A percentile compares a stretch with the other conserved stretches of the same genome.
These are phyloP conservation scores for Bombyx huttoni DNA, from an alignment of 2,888 invertebrate species.

Conservation along the genomic window DNA sequence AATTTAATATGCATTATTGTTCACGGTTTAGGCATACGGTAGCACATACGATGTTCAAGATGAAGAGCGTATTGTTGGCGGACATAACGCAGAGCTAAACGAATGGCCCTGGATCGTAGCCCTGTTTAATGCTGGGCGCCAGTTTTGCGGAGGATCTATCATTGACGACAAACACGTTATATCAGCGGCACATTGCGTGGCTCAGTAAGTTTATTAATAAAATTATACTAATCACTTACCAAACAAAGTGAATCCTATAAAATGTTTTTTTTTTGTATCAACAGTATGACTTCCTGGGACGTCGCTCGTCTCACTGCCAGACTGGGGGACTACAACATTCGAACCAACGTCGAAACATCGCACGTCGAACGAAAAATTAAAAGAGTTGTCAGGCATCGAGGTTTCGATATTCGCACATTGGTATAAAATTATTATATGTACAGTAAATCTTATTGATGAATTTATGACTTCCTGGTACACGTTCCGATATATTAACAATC, in stretches of 20 bases:
- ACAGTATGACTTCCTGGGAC: conserved; percentile 91
- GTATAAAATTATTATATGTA: conserved; percentile 38
- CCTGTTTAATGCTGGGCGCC: conserved; percentile 85
- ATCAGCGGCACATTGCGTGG: conserved; percentile 91
- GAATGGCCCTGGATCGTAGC: conserved; percentile 92
- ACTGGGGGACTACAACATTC: conserved; percentile 88
- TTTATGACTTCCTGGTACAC: background rate
- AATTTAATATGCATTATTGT: too few species aligned
- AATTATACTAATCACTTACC: background rate
- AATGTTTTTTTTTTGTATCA: background rate
- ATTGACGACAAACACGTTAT: conserved; percentile 84
- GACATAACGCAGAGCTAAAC: conserved; percentile 83
- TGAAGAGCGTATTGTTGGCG: conserved; percentile 88
- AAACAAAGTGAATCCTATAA: background rate
- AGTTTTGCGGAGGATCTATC: conserved; percentile 91
- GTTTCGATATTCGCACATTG: conserved; percentile 86
- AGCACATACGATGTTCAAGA: conserved; percentile 57
- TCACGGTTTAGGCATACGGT: conserved; percentile 33
- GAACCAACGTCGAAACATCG: conserved; percentile 79
- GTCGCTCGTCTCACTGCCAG: conserved; percentile 86
- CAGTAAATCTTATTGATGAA: background rate
- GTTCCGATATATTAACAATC: background rate
- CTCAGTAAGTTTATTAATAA: conserved; percentile 76
- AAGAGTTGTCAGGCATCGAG: conserved; percentile 86
- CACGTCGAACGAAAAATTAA: conserved; percentile 86